These are phyloP conservation scores for Nemotelus pantherinus DNA, from an alignment of 2,888 invertebrate species.

Conservation along the genomic window DNA sequence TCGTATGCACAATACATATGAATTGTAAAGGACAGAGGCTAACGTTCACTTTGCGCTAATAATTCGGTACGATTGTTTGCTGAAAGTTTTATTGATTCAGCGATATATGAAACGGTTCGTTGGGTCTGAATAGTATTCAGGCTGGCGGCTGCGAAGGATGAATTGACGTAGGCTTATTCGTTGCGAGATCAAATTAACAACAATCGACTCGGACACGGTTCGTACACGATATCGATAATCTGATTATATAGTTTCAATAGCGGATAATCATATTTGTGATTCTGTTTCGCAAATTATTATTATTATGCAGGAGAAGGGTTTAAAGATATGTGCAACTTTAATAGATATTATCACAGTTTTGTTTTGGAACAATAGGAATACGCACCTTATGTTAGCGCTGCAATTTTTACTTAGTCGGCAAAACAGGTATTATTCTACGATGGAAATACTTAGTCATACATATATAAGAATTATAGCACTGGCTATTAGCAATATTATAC, in stretches of 20 bases:
- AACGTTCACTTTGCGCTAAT: conserved; percentile 36
- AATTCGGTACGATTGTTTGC: conserved; percentile 46
- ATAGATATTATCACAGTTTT: no score
- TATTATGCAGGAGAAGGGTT: no score
- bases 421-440: no score
- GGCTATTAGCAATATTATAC: no score
- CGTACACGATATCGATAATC: conserved; percentile 21
- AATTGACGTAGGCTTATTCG: conserved; percentile 2
- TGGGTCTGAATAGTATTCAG: conserved; percentile 41
- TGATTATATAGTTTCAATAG: conserved; percentile 15
- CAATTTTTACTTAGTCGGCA: no score
- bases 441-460: no score
- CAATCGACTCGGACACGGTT: background rate
- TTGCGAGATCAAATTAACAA: conserved; percentile 17
- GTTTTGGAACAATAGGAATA: no score
- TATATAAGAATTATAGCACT: no score
- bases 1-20: background rate
- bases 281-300: background rate
- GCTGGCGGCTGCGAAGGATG: conserved; percentile 10
- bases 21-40: conserved; percentile 15
- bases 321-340: no score
- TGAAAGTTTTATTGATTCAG: conserved; percentile 48
- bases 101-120: conserved; percentile 44
- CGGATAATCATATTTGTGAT: conserved; percentile 6
- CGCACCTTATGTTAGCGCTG: no score